These are phyloP conservation scores for Chymomyza costata DNA, from an alignment of 1,140 invertebrate genomes.

Conservation along the genomic window DNA sequence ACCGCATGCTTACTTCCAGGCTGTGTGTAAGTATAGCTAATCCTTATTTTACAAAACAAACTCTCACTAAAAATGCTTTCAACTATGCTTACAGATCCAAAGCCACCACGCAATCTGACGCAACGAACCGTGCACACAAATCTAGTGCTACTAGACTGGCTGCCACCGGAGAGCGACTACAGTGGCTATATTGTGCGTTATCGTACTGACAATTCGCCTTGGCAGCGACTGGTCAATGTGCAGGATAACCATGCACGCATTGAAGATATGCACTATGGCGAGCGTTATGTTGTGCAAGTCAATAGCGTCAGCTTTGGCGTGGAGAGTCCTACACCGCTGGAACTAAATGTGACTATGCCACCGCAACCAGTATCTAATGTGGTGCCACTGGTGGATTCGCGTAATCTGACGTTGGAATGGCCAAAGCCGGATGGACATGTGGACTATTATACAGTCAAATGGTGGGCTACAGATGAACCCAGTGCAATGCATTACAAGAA, in stretches of 20 bases:
- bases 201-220: slow-evolving; percentile 83
- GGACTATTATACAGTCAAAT: slow-evolving; percentile 87
- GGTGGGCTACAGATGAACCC: slow-evolving; percentile 80
- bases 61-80: no score
- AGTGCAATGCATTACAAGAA: slow-evolving; percentile 76
- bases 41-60: neutral
- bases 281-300: slow-evolving; percentile 90
- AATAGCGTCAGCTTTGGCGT: slow-evolving; percentile 90
- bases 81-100: slow-evolving; percentile 80
- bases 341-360: slow-evolving; percentile 88
- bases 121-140: slow-evolving; percentile 88
- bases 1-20: slow-evolving; percentile 90
- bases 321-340: slow-evolving; percentile 84
- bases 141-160: slow-evolving; percentile 87
- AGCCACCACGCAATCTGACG: slow-evolving; percentile 86
- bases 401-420: slow-evolving; percentile 93
- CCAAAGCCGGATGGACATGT: slow-evolving; percentile 87
- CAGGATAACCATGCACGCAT: slow-evolving; percentile 84
- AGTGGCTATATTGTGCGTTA: slow-evolving; percentile 88
- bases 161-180: slow-evolving; percentile 84
- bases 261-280: slow-evolving; percentile 90
- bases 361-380: slow-evolving; percentile 90
- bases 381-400: slow-evolving; percentile 87
- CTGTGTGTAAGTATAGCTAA: slow-evolving; percentile 84
- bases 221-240: slow-evolving; percentile 81